A percentile compares a stretch with the other conserved stretches of the same genome.
Evolutionary conservation across 1,140 invertebrate genomes (phyloP).

Genomic region (Anastrepha ludens): DNA sequence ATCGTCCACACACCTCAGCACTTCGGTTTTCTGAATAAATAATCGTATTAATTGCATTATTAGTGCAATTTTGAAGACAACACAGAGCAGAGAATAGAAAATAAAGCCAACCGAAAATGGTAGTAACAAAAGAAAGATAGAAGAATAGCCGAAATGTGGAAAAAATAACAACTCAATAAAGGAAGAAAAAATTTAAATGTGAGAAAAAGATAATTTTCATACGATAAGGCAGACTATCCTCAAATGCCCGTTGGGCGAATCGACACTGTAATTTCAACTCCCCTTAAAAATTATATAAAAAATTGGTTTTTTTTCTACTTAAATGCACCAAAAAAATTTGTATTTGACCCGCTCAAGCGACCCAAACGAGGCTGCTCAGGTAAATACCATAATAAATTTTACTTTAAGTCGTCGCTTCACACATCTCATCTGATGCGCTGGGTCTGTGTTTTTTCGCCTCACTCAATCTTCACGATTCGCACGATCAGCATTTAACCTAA

Average conservation of each 20-base stretch:
- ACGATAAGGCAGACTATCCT: background rate
- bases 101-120: constrained; percentile 17
- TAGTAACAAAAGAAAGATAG: background rate
- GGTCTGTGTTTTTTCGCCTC: background rate
- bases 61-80: constrained; percentile 30
- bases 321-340: constrained; percentile 27
- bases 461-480: constrained; percentile 43
- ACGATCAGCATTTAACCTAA: constrained; percentile 52
- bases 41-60: constrained; percentile 51
- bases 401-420: constrained; percentile 9
- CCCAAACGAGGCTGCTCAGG: constrained; percentile 8
- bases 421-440: constrained; percentile 52
- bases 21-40: constrained; percentile 37
- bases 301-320: background rate
- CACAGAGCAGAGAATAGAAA: background rate
- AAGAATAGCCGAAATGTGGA: constrained; percentile 26
- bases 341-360: constrained; percentile 36
- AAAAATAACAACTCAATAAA: constrained; percentile 51
- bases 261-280: constrained; percentile 13
- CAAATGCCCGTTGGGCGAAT: constrained; percentile 38
- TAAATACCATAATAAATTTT: constrained; percentile 40
- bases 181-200: constrained; percentile 44
- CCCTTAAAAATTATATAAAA: background rate
- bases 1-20: constrained; percentile 37
- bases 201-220: constrained; percentile 37